Evolutionary conservation across 2,113 vertebrate species (phyloP), one percentile per base, ranked within the genome.

Genomic region (Mustela nigripes): DNA sequence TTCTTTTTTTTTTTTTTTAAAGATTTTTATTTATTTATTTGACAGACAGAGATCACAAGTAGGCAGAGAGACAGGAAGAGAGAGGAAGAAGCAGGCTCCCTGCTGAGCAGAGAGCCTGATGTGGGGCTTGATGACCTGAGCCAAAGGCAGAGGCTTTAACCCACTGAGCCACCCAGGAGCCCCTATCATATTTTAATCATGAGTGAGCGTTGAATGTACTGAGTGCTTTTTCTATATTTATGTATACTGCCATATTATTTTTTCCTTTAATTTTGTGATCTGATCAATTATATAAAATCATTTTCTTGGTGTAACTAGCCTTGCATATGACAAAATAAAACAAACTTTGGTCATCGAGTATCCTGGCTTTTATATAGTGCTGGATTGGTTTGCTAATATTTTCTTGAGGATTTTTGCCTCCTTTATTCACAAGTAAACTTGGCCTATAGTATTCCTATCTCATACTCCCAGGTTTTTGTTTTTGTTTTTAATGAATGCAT

Each of bases 251-350:
- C 7, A 1, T 78, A 33, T 94, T 81, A 48, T 53, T 90, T 96
- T 83, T 93, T 79, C 39, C 39, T 76, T 89, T 88, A 62, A 39
- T 90, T 31, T 94, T 24, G 93, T 95, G 85, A 42, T 93, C 58
- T 63, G 9, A 76, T 78, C 86, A 90, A 45, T 92, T 91, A 65
- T 16, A 31, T 63, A 90, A 71, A 78, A 89, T 89, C 84, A 31
- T 95, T 94, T 86, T 92, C 24, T 67, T 81, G 74, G 10, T 89
- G 89, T 92, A 93, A 62, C 67, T 6, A 31, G 10, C 26, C 50
- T 56, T 93, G 50, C 31, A 83, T 45, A 71, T 93, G 87, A 33
- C 88, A 74, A 80, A 26, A 94, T 89, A 81, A 90, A 69, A 74
- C 95, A 45, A 92, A 3, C 33, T 89, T 89, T 89, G 56, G 10